Percentiles rank a stretch among this genome's conserved stretches.
Evolutionary conservation across 2,888 invertebrate species (phyloP).

Genomic region (Idaea aversata): DNA sequence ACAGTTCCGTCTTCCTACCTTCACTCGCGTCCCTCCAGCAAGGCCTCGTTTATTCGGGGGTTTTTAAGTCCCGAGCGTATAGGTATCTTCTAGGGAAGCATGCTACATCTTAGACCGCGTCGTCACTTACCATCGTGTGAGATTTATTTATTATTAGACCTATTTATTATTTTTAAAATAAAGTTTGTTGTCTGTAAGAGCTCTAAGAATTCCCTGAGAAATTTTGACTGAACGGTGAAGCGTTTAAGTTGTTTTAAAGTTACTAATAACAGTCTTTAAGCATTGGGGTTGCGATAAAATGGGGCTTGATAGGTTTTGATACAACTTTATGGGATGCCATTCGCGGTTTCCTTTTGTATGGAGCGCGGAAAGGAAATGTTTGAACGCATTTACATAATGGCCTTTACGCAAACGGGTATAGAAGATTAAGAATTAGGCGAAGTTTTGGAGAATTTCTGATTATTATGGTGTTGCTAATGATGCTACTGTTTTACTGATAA

Average conservation of each 20-base stretch:
- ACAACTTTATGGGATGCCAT: conserved; percentile 1
- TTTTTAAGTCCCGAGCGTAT: too few relatives aligned
- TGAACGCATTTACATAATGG: neutral
- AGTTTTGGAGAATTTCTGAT: neutral
- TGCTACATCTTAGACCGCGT: too few relatives aligned
- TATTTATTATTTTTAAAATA: neutral
- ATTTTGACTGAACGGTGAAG: conserved; percentile 24
- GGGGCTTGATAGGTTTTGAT: conserved; percentile 1
- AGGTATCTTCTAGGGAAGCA: too few relatives aligned
- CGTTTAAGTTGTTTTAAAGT: conserved; percentile 13
- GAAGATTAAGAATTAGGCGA: neutral
- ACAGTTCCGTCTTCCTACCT: too few relatives aligned
- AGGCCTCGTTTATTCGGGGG: too few relatives aligned
- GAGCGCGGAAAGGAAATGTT: neutral
- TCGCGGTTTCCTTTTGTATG: neutral
- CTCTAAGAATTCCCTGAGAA: conserved; percentile 28
- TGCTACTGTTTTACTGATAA: neutral
- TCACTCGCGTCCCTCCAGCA: too few relatives aligned
- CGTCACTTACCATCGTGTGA: neutral
- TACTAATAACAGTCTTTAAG: conserved; percentile 1
- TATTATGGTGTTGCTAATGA: neutral
- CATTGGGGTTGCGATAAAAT: neutral
- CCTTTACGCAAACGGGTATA: neutral
- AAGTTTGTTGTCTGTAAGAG: neutral
- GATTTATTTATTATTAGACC: too few relatives aligned